Conservation (phyloP, 2,797 vertebrate species). For the Muscicapa comitata region DNA sequence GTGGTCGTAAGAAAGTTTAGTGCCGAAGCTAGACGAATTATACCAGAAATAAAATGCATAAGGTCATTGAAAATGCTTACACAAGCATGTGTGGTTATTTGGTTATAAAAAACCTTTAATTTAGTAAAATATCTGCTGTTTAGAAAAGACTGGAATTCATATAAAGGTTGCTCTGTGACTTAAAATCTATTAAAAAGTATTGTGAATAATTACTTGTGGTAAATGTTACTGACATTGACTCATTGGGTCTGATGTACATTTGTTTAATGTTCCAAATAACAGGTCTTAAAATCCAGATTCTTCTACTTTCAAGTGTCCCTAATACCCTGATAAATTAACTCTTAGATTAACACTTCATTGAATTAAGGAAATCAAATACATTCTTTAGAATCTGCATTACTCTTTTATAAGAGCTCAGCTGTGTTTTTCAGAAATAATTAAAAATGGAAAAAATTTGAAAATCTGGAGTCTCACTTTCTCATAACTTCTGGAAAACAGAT, state of each 20-base stretch:
- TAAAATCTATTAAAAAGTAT: background rate
- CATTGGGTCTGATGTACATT: background rate
- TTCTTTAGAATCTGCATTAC: background rate
- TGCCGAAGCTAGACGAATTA: background rate
- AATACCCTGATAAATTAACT: background rate
- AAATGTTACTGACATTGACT: background rate
- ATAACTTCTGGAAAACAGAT: background rate
- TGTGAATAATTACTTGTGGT: conserved; percentile 18
- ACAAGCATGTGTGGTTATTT: background rate
- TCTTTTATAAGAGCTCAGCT: background rate
- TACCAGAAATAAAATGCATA: background rate
- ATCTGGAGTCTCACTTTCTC: background rate
- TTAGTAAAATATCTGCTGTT: conserved; percentile 15
- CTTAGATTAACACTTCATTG: background rate
- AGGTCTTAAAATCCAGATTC: background rate
- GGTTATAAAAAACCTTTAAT: background rate
- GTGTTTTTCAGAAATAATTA: background rate
- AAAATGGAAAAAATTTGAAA: background rate
- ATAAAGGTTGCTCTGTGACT: background rate
- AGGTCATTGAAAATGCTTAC: background rate
- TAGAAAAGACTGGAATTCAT: background rate
- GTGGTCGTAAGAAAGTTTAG: background rate
- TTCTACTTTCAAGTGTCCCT: background rate
- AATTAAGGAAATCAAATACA: background rate
- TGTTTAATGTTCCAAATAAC: background rate